Evolutionary conservation across 2,888 invertebrate genomes (phyloP).

Genomic region (Apodemia mormo): DNA sequence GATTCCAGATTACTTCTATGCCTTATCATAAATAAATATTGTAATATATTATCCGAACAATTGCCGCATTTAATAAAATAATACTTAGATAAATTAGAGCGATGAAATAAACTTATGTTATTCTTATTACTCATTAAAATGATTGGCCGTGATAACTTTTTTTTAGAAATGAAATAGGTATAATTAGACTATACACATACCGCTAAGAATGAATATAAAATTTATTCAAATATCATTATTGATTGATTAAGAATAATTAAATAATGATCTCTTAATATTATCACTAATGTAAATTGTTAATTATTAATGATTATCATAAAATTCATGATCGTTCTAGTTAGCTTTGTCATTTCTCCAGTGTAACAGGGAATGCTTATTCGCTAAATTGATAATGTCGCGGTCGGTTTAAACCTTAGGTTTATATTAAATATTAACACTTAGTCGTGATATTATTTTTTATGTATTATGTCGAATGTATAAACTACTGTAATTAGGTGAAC

Average conservation of each 20-base stretch:
- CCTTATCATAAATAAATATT: too few relatives aligned
- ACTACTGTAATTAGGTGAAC: not conserved
- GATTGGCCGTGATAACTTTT: too few relatives aligned
- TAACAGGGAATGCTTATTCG: not conserved
- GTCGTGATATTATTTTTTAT: not conserved
- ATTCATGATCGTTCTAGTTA: not conserved
- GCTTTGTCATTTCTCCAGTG: not conserved
- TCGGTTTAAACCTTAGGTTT: not conserved
- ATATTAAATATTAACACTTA: not conserved
- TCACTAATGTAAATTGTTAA: not conserved
- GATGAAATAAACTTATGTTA: too few relatives aligned
- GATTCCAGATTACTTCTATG: too few relatives aligned
- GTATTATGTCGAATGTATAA: constrained; percentile 4
- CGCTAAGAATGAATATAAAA: not conserved
- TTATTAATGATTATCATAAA: not conserved
- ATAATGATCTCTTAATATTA: not conserved
- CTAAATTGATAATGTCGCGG: not conserved
- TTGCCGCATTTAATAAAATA: too few relatives aligned
- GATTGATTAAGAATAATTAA: not conserved
- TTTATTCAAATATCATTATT: not conserved
- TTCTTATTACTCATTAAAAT: too few relatives aligned
- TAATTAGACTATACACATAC: too few relatives aligned
- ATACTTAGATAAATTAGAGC: too few relatives aligned
- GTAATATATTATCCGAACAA: too few relatives aligned
- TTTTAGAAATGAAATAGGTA: too few relatives aligned